Conservation (phyloP, 2,797 vertebrate genomes). For the Atherinosoma microstoma region DNA sequence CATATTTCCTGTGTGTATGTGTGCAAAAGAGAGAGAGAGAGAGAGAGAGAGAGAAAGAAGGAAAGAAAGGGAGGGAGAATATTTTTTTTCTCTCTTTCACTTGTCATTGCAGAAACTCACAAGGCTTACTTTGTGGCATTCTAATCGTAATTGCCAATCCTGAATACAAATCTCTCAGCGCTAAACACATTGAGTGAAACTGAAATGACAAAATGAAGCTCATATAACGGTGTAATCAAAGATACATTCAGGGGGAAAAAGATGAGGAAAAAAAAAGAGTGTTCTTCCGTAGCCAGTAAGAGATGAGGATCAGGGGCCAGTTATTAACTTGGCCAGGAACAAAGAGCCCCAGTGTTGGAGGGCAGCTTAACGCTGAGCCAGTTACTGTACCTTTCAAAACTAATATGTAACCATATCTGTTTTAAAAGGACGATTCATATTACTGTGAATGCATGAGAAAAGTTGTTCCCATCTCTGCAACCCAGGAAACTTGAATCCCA, state of each 20-base stretch:
- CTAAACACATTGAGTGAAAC: constrained; percentile 72
- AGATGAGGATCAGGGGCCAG: constrained; percentile 87
- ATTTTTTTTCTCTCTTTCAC: constrained; percentile 51
- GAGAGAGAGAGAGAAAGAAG: constrained; percentile 14
- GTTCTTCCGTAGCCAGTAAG: constrained; percentile 67
- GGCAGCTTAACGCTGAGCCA: constrained; percentile 85
- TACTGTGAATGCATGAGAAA: constrained; percentile 93
- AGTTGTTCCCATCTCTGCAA: constrained; percentile 93
- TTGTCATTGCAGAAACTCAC: constrained; percentile 79
- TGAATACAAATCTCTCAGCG: constrained; percentile 80
- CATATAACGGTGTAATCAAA: constrained; percentile 76
- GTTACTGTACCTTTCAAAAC: constrained; percentile 98
- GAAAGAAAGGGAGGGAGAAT: constrained; percentile 39
- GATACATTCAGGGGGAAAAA: constrained; percentile 53
- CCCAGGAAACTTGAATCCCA: constrained; percentile 94
- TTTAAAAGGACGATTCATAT: constrained; percentile 99
- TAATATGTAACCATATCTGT: constrained; percentile 99
- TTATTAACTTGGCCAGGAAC: constrained; percentile 90
- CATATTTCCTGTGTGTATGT: constrained; percentile 78
- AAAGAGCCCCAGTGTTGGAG: constrained; percentile 91
- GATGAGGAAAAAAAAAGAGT: constrained; percentile 37
- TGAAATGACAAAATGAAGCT: constrained; percentile 79
- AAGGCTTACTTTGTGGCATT: constrained; percentile 82
- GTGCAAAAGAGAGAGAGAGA: constrained; percentile 22
- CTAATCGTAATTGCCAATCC: constrained; percentile 81